A percentile compares a stretch with the other conserved stretches of the same genome.
Evolutionary conservation across 35 echinoderm and acorn worm genomes (phyloP).

Genomic region (Ophioderma brevispina): DNA sequence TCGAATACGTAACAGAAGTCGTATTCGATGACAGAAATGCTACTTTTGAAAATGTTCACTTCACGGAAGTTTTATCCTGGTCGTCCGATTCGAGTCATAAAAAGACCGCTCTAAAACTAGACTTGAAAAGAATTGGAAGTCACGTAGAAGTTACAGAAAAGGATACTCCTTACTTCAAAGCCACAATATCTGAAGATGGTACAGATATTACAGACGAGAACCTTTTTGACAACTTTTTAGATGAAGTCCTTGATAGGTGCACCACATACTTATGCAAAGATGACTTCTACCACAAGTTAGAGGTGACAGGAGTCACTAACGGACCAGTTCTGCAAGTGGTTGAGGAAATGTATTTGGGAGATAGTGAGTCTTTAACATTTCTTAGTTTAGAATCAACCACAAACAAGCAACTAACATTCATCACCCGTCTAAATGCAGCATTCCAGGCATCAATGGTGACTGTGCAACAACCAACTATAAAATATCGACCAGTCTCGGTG

Average conservation of each 20-base stretch:
- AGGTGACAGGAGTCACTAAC: slow-evolving; percentile 50
- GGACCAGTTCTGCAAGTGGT: slow-evolving; percentile 74
- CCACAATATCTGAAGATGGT: not conserved
- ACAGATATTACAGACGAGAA: not conserved
- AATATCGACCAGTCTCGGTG: slow-evolving; percentile 58
- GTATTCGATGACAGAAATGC: slow-evolving; percentile 28
- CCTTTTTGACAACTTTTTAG: slow-evolving; percentile 19
- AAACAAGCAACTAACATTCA: slow-evolving; percentile 75
- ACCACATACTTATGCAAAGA: slow-evolving; percentile 19
- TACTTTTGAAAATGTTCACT: slow-evolving; percentile 50
- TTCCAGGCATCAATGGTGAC: slow-evolving; percentile 66
- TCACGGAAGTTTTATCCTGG: slow-evolving; percentile 48
- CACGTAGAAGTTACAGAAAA: slow-evolving; percentile 44
- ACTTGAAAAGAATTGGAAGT: slow-evolving; percentile 21
- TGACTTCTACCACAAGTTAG: slow-evolving; percentile 66
- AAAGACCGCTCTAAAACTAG: slow-evolving; percentile 53
- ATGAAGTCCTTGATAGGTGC: slow-evolving; percentile 45
- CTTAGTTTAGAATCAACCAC: slow-evolving; percentile 45
- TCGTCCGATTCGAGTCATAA: slow-evolving; percentile 26
- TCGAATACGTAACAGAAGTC: slow-evolving; percentile 68
- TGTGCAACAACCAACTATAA: slow-evolving; percentile 34
- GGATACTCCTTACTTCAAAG: slow-evolving; percentile 11
- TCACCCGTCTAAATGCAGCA: slow-evolving; percentile 68
- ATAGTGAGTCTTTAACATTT: slow-evolving; percentile 63
- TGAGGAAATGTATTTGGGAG: slow-evolving; percentile 59